These are phyloP conservation scores for Euzetes globulus DNA, from an alignment of 2,888 invertebrate species.

Conservation along the genomic window DNA sequence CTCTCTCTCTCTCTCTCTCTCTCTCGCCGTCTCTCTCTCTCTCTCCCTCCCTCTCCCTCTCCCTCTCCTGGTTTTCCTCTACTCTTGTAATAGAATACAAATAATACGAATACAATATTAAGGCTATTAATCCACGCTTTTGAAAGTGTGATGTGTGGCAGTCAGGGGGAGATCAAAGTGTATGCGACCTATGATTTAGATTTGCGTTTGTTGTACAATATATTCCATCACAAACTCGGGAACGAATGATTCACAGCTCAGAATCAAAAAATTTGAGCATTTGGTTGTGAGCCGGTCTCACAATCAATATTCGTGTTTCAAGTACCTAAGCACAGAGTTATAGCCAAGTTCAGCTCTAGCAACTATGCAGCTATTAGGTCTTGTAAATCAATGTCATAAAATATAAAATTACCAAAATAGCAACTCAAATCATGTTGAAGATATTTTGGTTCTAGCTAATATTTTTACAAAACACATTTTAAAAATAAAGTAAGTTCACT, in stretches of 20 bases:
- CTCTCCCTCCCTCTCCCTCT: constrained; percentile 21
- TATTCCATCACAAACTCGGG: neutral
- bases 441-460: too few species aligned
- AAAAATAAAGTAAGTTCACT: too few species aligned
- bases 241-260: neutral
- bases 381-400: too few species aligned
- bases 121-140: constrained; percentile 11
- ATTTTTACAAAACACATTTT: too few species aligned
- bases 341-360: too few species aligned
- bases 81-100: neutral
- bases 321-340: neutral
- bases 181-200: neutral
- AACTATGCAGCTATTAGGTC: too few species aligned
- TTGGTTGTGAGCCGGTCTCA: neutral
- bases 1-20: constrained; percentile 19
- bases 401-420: too few species aligned
- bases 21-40: constrained; percentile 23
- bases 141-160: neutral
- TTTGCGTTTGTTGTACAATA: neutral
- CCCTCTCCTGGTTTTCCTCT: neutral
- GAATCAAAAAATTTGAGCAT: neutral
- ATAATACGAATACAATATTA: constrained; percentile 12
- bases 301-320: neutral
- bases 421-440: too few species aligned
- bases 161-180: constrained; percentile 13